Evolutionary conservation across 35 echinoderm and acorn worm genomes (phyloP).

Genomic region (Acanthaster planci): DNA sequence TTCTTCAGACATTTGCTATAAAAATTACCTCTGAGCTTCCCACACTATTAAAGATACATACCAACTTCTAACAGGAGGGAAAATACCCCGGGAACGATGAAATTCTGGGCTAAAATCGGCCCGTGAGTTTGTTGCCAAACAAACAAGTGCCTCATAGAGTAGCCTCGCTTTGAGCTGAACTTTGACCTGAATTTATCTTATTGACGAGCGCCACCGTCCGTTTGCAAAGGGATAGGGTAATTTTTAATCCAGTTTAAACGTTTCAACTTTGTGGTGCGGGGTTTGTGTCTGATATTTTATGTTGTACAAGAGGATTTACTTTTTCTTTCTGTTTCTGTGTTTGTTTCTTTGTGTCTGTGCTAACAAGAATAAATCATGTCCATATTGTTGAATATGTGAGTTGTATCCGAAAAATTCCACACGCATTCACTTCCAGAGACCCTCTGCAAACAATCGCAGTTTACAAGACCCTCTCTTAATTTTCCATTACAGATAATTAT

Average conservation of each 20-base stretch:
- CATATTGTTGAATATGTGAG: too few species aligned
- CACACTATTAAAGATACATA: constrained; percentile 1
- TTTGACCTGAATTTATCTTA: background rate
- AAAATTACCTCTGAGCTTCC: background rate
- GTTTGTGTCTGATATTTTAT: too few species aligned
- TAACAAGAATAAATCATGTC: too few species aligned
- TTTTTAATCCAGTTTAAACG: constrained; percentile 34
- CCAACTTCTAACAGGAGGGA: constrained; percentile 4
- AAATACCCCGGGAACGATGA: background rate
- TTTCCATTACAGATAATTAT: too few species aligned
- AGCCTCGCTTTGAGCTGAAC: constrained; percentile 17
- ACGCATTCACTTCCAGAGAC: too few species aligned
- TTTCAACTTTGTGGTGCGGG: too few species aligned
- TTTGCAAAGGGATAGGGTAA: background rate
- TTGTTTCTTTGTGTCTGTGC: too few species aligned
- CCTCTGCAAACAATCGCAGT: too few species aligned
- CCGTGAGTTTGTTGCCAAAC: constrained; percentile 12
- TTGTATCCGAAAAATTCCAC: too few species aligned
- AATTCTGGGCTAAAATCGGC: background rate
- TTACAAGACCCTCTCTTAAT: too few species aligned
- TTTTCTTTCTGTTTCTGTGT: too few species aligned
- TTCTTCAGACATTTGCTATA: background rate
- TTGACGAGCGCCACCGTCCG: background rate
- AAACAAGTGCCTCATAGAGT: constrained; percentile 18
- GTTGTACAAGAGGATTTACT: too few species aligned